These are phyloP conservation scores for Eubasilissa regina DNA, from an alignment of 1,140 invertebrate species.

Conservation along the genomic window DNA sequence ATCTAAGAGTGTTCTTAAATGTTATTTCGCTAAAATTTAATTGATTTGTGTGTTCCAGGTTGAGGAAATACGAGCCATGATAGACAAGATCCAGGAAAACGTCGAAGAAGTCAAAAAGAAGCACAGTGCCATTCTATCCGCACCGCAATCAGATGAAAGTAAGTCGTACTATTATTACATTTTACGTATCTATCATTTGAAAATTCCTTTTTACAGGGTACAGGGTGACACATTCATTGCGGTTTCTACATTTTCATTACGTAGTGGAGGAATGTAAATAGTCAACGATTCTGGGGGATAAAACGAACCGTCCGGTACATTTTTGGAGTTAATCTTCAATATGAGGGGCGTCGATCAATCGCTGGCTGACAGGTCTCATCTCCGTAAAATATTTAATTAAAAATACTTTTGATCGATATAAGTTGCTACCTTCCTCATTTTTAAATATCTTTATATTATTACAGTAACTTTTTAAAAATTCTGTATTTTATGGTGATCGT, in stretches of 20 bases:
- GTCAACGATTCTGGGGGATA: neutral
- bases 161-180: slow-evolving; percentile 71
- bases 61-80: slow-evolving; percentile 99
- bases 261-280: neutral
- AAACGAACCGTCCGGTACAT: neutral
- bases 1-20: no score
- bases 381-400: no score
- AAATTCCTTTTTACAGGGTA: no score
- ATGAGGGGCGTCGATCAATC: no score
- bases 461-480: no score
- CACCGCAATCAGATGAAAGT: slow-evolving; percentile 99
- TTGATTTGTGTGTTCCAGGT: slow-evolving; percentile 83
- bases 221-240: no score
- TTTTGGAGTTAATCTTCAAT: neutral
- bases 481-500: no score
- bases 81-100: slow-evolving; percentile 98
- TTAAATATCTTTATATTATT: no score
- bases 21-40: no score
- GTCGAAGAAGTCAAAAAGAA: slow-evolving; percentile 99
- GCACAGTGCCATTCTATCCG: slow-evolving; percentile 98
- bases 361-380: no score
- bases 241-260: neutral
- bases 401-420: no score
- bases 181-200: neutral
- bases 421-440: no score